These are phyloP conservation scores for Bradynema listronoti DNA, from an alignment of 1,140 invertebrate species.

Conservation along the genomic window DNA sequence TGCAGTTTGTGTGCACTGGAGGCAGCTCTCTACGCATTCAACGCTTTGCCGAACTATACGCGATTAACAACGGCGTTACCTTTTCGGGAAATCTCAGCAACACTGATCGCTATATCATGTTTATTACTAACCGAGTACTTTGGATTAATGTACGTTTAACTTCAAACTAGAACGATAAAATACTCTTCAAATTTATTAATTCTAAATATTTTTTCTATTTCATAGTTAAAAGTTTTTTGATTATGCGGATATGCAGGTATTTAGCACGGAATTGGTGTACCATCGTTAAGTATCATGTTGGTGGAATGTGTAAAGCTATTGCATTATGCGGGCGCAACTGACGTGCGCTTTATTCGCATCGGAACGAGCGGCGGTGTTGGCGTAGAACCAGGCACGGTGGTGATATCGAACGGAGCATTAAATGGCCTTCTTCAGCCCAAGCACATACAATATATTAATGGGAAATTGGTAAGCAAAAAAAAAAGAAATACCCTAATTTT, in stretches of 20 bases:
- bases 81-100: slow-evolving; percentile 82
- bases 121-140: slow-evolving; percentile 88
- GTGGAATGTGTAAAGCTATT: slow-evolving; percentile 88
- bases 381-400: slow-evolving; percentile 43
- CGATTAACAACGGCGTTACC: slow-evolving; percentile 78
- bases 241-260: slow-evolving; percentile 28
- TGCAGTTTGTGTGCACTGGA: slow-evolving; percentile 91
- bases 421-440: slow-evolving; percentile 41
- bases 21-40: slow-evolving; percentile 89
- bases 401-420: slow-evolving; percentile 47
- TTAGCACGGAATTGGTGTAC: slow-evolving; percentile 86
- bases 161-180: no score
- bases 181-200: slow-evolving; percentile 2
- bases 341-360: slow-evolving; percentile 82
- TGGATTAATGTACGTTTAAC: slow-evolving; percentile 74
- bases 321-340: slow-evolving; percentile 75
- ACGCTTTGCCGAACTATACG: slow-evolving; percentile 80
- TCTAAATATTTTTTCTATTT: slow-evolving; percentile 5
- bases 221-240: not conserved
- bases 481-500: no score
- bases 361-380: slow-evolving; percentile 65
- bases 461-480: slow-evolving; percentile 66
- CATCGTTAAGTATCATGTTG: slow-evolving; percentile 80
- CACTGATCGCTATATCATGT: slow-evolving; percentile 87
- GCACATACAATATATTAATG: slow-evolving; percentile 72